A percentile compares a stretch with the other conserved stretches of the same genome.
phyloP scores from a whole-genome alignment of 2,888 invertebrate genomes.

The Noctua comes region DNA sequence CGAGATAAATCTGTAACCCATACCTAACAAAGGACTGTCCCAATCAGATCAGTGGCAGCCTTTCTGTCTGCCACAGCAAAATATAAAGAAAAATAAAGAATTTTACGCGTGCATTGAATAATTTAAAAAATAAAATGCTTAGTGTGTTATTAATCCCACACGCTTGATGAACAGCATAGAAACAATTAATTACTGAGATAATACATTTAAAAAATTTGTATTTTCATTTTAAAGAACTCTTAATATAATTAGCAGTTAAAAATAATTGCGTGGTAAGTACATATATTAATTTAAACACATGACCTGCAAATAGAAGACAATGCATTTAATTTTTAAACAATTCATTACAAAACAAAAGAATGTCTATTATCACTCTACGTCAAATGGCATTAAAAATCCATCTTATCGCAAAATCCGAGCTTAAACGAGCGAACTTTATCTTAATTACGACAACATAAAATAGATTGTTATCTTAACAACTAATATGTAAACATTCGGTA shows the following conservation, averaged over 20 bases:
- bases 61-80: background rate
- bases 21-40: background rate
- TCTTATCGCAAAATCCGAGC: conserved; percentile 26
- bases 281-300: background rate
- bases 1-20: background rate
- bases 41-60: background rate
- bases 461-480: conserved; percentile 20
- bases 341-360: conserved; percentile 27
- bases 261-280: background rate
- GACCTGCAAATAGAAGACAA: background rate
- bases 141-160: background rate
- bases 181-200: too few species aligned
- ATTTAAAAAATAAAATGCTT: background rate
- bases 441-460: conserved; percentile 10
- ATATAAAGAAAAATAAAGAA: background rate
- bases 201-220: too few species aligned
- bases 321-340: background rate
- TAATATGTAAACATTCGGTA: conserved; percentile 32
- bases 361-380: conserved; percentile 3
- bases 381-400: background rate
- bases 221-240: background rate
- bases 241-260: background rate
- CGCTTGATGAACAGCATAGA: background rate
- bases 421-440: conserved; percentile 7
- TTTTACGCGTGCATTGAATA: background rate